Percentiles rank a stretch among this genome's conserved stretches.
These are phyloP conservation scores for Hirtodrosophila alboralis DNA, from an alignment of 2,888 invertebrate species.

Conservation along the genomic window DNA sequence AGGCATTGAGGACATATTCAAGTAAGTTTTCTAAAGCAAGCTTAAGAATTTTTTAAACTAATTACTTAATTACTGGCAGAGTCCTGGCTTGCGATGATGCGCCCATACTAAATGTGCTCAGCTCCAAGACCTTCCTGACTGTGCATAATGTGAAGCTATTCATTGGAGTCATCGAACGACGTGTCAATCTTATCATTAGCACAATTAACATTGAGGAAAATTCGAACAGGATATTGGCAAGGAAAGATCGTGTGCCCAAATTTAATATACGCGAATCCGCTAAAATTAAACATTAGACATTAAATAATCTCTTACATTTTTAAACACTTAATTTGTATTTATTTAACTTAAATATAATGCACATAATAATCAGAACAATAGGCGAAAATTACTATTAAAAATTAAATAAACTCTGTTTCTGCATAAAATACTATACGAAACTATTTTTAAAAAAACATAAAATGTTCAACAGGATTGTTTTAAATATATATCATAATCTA, in stretches of 20 bases:
- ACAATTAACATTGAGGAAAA: conserved; percentile 81
- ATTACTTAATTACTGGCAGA: conserved; percentile 83
- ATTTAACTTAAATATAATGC: no score
- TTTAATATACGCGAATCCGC: conserved; percentile 84
- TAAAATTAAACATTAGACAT: conserved; percentile 72
- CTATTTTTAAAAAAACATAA: no score
- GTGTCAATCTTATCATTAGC: conserved; percentile 84
- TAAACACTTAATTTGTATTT: no score
- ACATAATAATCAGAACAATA: no score
- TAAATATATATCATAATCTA: no score
- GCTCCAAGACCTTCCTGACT: conserved; percentile 89
- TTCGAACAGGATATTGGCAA: conserved; percentile 81
- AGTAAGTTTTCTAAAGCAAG: conserved; percentile 37
- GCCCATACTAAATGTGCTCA: conserved; percentile 89
- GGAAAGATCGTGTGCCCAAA: conserved; percentile 83
- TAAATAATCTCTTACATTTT: neutral
- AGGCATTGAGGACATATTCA: conserved; percentile 85
- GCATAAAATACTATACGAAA: no score
- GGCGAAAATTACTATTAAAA: no score
- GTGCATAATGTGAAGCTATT: conserved; percentile 91
- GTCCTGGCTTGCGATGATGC: conserved; percentile 90
- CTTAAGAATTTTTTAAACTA: neutral
- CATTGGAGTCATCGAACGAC: conserved; percentile 92
- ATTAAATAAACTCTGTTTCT: no score
- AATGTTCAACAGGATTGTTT: no score